A percentile compares a stretch with the other conserved stretches of the same genome.
Conservation (phyloP, 2,113 vertebrate genomes). For the Macrotis lagotis region DNA sequence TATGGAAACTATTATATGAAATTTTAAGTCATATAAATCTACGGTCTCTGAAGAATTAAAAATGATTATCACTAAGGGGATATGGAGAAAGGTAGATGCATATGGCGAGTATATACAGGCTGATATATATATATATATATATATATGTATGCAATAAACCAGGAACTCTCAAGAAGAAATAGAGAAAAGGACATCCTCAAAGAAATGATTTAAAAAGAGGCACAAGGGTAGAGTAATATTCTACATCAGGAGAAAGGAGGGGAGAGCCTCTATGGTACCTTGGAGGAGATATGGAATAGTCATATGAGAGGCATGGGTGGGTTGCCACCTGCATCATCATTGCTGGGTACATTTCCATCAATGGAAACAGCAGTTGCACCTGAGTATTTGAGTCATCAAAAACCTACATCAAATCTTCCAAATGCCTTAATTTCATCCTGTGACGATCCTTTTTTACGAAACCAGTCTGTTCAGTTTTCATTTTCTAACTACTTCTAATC, state of each 20-base stretch:
- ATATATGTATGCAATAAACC: no score
- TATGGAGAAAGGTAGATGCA: background rate
- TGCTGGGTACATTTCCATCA: background rate
- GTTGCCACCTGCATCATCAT: background rate
- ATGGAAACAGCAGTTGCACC: background rate
- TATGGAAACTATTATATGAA: background rate
- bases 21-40: background rate
- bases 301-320: background rate
- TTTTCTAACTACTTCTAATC: constrained; percentile 32
- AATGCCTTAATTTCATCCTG: background rate
- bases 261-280: background rate
- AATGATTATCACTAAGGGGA: background rate
- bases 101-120: background rate
- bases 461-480: background rate
- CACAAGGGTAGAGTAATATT: background rate
- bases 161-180: background rate
- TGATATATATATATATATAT: background rate
- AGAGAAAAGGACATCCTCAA: background rate
- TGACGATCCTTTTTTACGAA: constrained; percentile 34
- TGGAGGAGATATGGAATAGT: background rate
- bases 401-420: constrained; percentile 7
- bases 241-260: background rate
- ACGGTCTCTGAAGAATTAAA: background rate
- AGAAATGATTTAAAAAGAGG: background rate
- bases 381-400: background rate